Conservation (phyloP, 2,113 vertebrate species). For the Xiphias gladius region DNA sequence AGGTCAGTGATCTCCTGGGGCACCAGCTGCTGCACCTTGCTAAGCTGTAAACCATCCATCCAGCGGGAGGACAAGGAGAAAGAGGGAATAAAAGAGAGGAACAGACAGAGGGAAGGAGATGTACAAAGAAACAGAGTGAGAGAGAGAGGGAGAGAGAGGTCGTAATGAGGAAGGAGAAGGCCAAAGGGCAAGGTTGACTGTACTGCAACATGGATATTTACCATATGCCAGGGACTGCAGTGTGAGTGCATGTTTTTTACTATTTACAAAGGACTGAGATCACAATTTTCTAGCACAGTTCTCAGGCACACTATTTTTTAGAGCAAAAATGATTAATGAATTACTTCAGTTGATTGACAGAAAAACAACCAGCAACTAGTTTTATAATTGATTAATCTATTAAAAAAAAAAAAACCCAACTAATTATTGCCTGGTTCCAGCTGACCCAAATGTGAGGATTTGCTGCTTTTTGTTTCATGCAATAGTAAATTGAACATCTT, state of each 20-base stretch:
- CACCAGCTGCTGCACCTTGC: constrained; percentile 48
- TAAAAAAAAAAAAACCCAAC: too few relatives aligned
- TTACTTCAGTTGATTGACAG: background rate
- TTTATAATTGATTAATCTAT: background rate
- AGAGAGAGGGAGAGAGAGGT: background rate
- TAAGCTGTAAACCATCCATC: constrained; percentile 40
- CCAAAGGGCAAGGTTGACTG: constrained; percentile 23
- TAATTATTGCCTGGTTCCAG: too few relatives aligned
- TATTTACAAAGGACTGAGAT: background rate
- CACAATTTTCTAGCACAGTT: background rate
- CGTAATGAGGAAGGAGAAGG: background rate
- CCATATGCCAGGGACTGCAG: background rate
- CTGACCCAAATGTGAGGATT: too few relatives aligned
- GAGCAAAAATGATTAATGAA: background rate
- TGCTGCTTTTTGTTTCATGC: too few relatives aligned
- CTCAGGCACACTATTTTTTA: background rate
- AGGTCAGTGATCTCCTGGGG: constrained; percentile 66
- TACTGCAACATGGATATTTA: background rate
- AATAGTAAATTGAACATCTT: too few relatives aligned
- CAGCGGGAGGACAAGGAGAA: constrained; percentile 9
- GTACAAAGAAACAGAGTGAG: background rate
- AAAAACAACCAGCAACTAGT: background rate
- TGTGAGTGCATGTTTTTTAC: background rate
- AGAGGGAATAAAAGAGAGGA: background rate
- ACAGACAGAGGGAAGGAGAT: background rate